These are phyloP conservation scores for Scomberomorus guttatus DNA, from an alignment of 2,797 vertebrate species.

Conservation along the genomic window DNA sequence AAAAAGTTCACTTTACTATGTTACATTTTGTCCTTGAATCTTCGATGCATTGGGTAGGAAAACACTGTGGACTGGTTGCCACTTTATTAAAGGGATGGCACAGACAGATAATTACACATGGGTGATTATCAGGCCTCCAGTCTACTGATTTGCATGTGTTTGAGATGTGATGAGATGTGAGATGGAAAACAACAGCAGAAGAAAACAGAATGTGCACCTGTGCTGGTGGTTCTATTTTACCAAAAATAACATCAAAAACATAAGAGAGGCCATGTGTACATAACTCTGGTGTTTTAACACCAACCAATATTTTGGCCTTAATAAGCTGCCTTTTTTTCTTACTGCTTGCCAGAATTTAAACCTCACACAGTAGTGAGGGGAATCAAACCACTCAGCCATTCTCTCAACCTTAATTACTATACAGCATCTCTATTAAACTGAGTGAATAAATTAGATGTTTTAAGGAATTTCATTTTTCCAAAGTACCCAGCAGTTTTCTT, in stretches of 20 bases:
- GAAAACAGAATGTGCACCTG: conserved; percentile 16
- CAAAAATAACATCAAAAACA: conserved; percentile 17
- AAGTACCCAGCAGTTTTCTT: neutral
- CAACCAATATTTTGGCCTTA: neutral
- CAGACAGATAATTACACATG: conserved; percentile 26
- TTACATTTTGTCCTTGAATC: neutral
- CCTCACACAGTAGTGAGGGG: neutral
- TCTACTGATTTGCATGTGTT: conserved; percentile 41
- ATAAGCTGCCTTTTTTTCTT: neutral
- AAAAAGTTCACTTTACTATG: neutral
- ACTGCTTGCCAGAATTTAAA: neutral
- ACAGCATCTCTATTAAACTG: neutral
- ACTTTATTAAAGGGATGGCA: conserved; percentile 7
- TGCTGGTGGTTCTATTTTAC: neutral
- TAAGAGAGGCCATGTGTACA: neutral
- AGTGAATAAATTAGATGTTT: neutral
- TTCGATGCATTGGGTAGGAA: neutral
- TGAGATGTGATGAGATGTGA: conserved; percentile 1
- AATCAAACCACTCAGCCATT: neutral
- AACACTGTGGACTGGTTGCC: neutral
- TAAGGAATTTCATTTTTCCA: neutral
- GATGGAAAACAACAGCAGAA: neutral
- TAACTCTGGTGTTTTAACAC: neutral
- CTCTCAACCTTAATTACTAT: neutral
- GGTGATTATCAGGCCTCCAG: conserved; percentile 13